Evolutionary conservation across 2,113 vertebrate genomes (phyloP), one percentile per base, ranked within the genome.

Genomic region (Zapus hudsonius): DNA sequence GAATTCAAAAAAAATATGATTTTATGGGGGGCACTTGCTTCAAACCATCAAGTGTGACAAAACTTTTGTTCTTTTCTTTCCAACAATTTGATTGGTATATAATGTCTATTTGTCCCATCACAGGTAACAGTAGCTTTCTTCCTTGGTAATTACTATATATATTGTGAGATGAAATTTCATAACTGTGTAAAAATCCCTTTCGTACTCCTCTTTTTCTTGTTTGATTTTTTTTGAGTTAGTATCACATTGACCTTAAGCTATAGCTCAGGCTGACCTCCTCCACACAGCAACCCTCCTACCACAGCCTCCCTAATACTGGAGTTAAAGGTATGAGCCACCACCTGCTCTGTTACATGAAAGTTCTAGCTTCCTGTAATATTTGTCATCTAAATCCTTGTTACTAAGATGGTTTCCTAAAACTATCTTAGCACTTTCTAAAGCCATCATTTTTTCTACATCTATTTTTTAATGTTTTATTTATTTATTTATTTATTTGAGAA

Each of bases 361-460:
- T 86, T 88, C 76, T 57, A 76, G 52, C 7, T 47, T 59, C 31
- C 19, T 90, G 5, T 25, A 40, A 36, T 36, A 4, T 84, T 66
- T 80, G 23, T 72, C 63, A 12, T 38, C 31, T 78, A 8, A 55
- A 17, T 80, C 81, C 16, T 0, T 79, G 25, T 38, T 67, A 70
- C 42, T 64, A 83, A 83, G 66, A 72, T 29, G 6, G 63, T 64
- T 64, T 70, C 63, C 31, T 82, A 81, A 72, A 38, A 27, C 19
- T 36, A n/a, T n/a, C n/a, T n/a, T n/a, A n/a, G n/a, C 79, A 27
- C 47, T 86, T 93, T 87, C 63, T 72, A 40, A 90, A 66, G 40
- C 40, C 38, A 8, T 42, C 13, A 7, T 52, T 87, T 79, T 63
- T 64, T 27, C 23, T 64, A 64, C n/a, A n/a, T 69, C 64, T 64